phyloP scores from a whole-genome alignment of 1,140 invertebrate species.

The Bombyx mandarina region DNA sequence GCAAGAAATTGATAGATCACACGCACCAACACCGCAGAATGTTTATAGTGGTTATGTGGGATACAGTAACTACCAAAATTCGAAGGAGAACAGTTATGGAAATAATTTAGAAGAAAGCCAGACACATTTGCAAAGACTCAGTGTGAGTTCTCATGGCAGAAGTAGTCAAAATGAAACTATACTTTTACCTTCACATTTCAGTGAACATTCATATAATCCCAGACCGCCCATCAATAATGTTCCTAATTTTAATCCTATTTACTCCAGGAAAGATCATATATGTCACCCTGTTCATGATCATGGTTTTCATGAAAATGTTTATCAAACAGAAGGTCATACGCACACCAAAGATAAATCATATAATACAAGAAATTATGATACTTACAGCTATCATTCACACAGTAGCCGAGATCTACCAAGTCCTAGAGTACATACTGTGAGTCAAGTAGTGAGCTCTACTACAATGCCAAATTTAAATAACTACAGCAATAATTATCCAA shows the following conservation, averaged over 20 bases:
- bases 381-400: conserved; percentile 56
- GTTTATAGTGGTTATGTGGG: conserved; percentile 37
- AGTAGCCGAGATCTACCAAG: conserved; percentile 42
- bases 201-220: conserved; percentile 34
- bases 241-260: conserved; percentile 37
- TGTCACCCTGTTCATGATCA: conserved; percentile 38
- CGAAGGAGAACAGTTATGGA: conserved; percentile 38
- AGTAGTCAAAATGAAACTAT: conserved; percentile 43
- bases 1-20: conserved; percentile 36
- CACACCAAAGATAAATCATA: conserved; percentile 61
- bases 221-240: conserved; percentile 37
- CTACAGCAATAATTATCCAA: conserved; percentile 48
- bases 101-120: conserved; percentile 40
- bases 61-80: conserved; percentile 35
- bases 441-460: conserved; percentile 61
- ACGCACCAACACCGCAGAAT: conserved; percentile 29
- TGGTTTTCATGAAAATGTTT: conserved; percentile 47
- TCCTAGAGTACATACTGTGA: conserved; percentile 54
- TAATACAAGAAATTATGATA: conserved; percentile 52
- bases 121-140: conserved; percentile 49
- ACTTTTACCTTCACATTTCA: conserved; percentile 39
- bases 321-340: conserved; percentile 48
- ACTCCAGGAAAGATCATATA: conserved; percentile 42
- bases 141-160: conserved; percentile 50
- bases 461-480: conserved; percentile 65